A percentile compares a stretch with the other conserved stretches of the same genome.
Evolutionary conservation across 2,113 vertebrate species (phyloP).

Genomic region (Poeciliopsis occidentalis): DNA sequence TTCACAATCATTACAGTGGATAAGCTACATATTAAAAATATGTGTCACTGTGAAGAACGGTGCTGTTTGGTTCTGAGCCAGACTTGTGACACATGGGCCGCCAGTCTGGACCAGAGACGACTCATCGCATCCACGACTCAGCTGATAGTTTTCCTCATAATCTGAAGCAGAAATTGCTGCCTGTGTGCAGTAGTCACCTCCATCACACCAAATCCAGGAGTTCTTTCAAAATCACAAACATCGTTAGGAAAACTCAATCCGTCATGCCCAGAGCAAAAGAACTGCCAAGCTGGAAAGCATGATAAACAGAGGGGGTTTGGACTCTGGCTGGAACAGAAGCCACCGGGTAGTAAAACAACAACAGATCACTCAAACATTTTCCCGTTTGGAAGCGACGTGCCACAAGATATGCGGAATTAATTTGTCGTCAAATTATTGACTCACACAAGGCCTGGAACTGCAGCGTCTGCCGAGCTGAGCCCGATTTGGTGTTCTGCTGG

Average conservation of each 20-base stretch:
- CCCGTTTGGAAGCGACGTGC: constrained; percentile 45
- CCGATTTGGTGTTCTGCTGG: constrained; percentile 71
- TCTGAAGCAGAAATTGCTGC: constrained; percentile 7
- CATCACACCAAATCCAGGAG: constrained; percentile 42
- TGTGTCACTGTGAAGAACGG: not conserved
- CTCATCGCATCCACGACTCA: not conserved
- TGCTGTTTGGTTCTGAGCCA: not conserved
- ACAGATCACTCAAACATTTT: constrained; percentile 48
- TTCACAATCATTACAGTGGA: not conserved
- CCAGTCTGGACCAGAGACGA: not conserved
- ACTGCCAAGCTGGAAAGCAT: constrained; percentile 36
- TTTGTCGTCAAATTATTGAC: constrained; percentile 46
- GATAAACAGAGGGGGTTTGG: constrained; percentile 52
- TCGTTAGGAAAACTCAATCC: constrained; percentile 48
- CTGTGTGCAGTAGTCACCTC: constrained; percentile 24
- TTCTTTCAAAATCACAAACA: constrained; percentile 51
- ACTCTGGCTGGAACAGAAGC: constrained; percentile 55
- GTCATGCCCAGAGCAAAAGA: constrained; percentile 32
- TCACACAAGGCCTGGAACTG: constrained; percentile 61
- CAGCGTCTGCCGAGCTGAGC: constrained; percentile 56
- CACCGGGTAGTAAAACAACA: constrained; percentile 56
- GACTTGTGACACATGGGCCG: not conserved
- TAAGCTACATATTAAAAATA: not conserved
- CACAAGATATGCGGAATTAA: constrained; percentile 54
- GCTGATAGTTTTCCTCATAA: not conserved